A percentile compares a stretch with the other conserved stretches of the same genome.
Conservation (phyloP, 2,113 vertebrate genomes). For the Ursus arctos region DNA sequence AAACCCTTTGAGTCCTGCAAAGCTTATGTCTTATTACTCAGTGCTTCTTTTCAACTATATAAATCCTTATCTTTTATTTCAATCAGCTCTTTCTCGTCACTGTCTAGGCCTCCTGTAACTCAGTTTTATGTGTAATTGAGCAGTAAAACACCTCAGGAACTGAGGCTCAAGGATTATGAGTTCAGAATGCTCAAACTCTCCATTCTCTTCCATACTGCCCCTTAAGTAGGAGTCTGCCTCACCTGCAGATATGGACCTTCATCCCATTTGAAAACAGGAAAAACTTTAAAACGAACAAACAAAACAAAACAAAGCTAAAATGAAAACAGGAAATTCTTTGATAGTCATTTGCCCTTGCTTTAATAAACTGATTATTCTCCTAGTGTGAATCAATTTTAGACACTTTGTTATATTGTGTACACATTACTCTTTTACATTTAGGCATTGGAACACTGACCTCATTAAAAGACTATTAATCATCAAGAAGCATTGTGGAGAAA, state of each 20-base stretch:
- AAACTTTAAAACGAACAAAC: not conserved
- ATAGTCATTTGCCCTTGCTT: not conserved
- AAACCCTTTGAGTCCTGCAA: not conserved
- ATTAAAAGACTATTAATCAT: not conserved
- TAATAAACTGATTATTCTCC: not conserved
- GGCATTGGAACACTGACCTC: not conserved
- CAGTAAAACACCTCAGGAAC: not conserved
- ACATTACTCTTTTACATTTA: not conserved
- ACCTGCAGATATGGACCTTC: not conserved
- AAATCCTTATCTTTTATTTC: not conserved
- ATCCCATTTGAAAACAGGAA: not conserved
- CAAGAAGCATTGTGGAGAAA: not conserved
- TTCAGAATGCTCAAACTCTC: not conserved
- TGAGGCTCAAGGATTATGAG: not conserved
- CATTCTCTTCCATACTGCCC: not conserved
- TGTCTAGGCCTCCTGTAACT: not conserved
- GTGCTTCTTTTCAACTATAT: not conserved
- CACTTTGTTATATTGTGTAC: not conserved
- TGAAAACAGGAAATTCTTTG: not conserved
- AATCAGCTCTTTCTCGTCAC: not conserved
- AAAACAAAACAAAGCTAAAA: not conserved
- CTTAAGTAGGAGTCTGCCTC: not conserved
- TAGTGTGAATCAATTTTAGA: not conserved
- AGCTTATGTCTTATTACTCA: not conserved
- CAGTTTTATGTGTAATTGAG: not conserved